Base-by-base conservation (phyloP, 2,113 vertebrate genomes). In the Pelmatolapia mariae region DNA sequence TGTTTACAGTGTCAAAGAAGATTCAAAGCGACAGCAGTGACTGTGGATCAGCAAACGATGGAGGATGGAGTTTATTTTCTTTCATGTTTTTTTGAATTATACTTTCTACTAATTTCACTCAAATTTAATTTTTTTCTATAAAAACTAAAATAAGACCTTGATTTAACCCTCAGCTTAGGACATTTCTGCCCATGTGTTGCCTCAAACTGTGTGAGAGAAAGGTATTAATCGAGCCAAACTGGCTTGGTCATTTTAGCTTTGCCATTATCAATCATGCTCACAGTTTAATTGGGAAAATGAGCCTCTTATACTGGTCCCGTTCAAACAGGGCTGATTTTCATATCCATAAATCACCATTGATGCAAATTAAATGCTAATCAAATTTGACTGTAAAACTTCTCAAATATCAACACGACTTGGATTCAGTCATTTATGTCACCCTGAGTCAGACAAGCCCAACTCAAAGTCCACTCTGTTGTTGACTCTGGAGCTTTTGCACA, bases 341-440 rank as follows among this genome's bases (percentile, higher is more conserved):
- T 47, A 73, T 73, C 9, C 22, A 26, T 29, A 76, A 73, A 45
- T 11, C 68, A 19, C 7, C 16, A 0, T 0, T 12, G 15, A 47
- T 45, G 4, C 15, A 47, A 47, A 26, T 19, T 47, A 18, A 73
- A 45, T 16, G 40, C 22, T 26, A 45, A 43, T 45, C 45, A 76
- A 47, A 76, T 76, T 47, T 47, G 40, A 47, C 43, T 47, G 6
- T 47, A 47, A 47, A 76, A 0, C 40, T 29, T 16, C 40, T 73
- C 22, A 73, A 73, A 76, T 76, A 76, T 76, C 71, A 19, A 43
- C 24, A 19, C 10, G 26, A n/a, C 43, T 50, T 78, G 24, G 16
- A 50, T 78, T 50, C 71, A 50, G 24, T 50, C 6, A 0, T 50
- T 12, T 19, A 31, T 50, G 16, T 12, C 71, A 50, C 24, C 4